A percentile compares a stretch with the other conserved stretches of the same genome.
Conservation (phyloP, 2,797 vertebrate genomes). For the Leptodactylus fallax region DNA sequence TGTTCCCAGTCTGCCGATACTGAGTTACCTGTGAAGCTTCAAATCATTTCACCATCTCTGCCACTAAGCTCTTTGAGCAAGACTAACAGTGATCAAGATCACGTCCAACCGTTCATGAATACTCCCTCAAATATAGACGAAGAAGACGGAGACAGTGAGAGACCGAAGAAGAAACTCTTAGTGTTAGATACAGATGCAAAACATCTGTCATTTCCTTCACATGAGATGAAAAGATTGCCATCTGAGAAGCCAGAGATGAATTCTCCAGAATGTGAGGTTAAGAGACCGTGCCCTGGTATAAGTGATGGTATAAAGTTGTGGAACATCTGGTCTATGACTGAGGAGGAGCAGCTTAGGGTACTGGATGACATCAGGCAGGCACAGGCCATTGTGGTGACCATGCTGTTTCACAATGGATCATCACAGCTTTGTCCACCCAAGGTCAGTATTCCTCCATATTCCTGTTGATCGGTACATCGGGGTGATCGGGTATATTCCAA, state of each 20-base stretch:
- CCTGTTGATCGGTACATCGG: too few relatives aligned
- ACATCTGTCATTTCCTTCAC: not conserved
- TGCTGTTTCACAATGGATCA: conserved; percentile 85
- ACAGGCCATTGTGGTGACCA: conserved; percentile 77
- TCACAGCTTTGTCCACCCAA: conserved; percentile 83
- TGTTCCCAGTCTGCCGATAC: conserved; percentile 13
- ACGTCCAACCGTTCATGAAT: not conserved
- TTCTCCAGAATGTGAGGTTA: not conserved
- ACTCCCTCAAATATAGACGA: not conserved
- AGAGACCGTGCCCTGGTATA: not conserved
- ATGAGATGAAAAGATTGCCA: not conserved
- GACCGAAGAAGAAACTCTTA: not conserved
- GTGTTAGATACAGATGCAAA: not conserved
- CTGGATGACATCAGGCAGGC: conserved; percentile 72
- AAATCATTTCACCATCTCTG: not conserved
- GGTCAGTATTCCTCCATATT: conserved; percentile 73
- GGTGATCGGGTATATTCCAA: too few relatives aligned
- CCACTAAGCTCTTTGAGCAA: not conserved
- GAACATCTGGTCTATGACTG: conserved; percentile 74
- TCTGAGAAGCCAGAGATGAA: conserved; percentile 58
- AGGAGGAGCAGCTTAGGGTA: conserved; percentile 74
- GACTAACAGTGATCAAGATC: not conserved
- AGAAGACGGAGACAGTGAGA: not conserved
- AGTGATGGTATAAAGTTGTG: conserved; percentile 67
- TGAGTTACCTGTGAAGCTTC: not conserved